Percentiles rank a stretch among this genome's conserved stretches.
Evolutionary conservation across 2,888 invertebrate genomes (phyloP).

Genomic region (Chymomyza caudatula): DNA sequence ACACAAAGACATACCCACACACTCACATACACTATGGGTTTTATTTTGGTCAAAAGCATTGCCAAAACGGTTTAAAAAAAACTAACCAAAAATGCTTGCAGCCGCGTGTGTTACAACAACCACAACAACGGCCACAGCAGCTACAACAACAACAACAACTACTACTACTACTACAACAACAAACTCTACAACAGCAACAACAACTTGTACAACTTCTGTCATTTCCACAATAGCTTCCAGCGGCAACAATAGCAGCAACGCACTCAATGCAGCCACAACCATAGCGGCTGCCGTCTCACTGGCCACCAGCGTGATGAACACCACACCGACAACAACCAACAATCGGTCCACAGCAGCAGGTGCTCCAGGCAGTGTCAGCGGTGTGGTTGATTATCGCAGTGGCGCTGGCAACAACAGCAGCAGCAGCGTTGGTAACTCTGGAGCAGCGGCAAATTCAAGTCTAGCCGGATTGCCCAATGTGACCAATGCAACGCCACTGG

Average conservation of each 20-base stretch:
- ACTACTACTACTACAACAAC: slow-evolving; percentile 22
- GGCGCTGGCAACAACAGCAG: slow-evolving; percentile 23
- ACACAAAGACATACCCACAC: slow-evolving; percentile 25
- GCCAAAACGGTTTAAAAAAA: slow-evolving; percentile 18
- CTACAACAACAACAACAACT: slow-evolving; percentile 35
- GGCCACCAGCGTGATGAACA: slow-evolving; percentile 60
- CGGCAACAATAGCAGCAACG: slow-evolving; percentile 47
- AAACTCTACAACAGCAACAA: slow-evolving; percentile 24
- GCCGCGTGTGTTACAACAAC: slow-evolving; percentile 27
- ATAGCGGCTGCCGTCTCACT: slow-evolving; percentile 59
- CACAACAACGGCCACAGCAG: slow-evolving; percentile 38
- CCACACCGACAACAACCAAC: slow-evolving; percentile 54
- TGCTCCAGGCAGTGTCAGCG: slow-evolving; percentile 4
- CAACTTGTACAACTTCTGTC: slow-evolving; percentile 40
- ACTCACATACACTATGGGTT: background rate
- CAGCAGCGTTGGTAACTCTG: slow-evolving; percentile 22
- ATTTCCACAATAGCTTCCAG: slow-evolving; percentile 49
- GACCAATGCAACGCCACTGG: slow-evolving; percentile 38
- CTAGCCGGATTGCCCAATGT: slow-evolving; percentile 34
- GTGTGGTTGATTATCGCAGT: slow-evolving; percentile 45
- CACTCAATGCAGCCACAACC: slow-evolving; percentile 55
- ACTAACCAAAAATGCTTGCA: slow-evolving; percentile 41
- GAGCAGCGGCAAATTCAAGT: slow-evolving; percentile 29
- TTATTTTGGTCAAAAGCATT: slow-evolving; percentile 1
- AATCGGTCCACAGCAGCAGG: slow-evolving; percentile 45